Base-by-base conservation (phyloP, 2,888 invertebrate genomes). In the Willowsia nigromaculata region DNA sequence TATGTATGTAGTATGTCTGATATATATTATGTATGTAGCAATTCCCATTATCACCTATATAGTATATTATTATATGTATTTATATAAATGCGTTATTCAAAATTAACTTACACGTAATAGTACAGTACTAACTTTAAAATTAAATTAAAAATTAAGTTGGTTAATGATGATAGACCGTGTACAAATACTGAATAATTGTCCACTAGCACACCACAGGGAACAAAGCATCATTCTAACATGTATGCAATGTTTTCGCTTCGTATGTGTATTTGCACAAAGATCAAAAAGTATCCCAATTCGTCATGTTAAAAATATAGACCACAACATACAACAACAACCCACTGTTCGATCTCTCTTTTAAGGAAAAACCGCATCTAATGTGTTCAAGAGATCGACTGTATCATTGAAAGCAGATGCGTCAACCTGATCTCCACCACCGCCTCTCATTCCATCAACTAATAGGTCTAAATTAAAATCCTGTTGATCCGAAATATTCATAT, bases 181-280 rank as follows among this genome's bases (percentile, higher is more conserved):
- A 85, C 85, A 89, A 89, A 89, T 85, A 89, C 89, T 89, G 89
- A 89, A 85, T 89, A 84, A 89, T 85, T 89, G 80, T 85, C 89
- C 89, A 85, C 89, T 89, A 89, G 89, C 89, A 89, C 89, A 81
- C 89, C 85, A 85, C 89, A 50, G 59, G 80, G 68, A 84, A 81
- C 59, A n/a, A 80, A 80, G 59, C 59, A 80, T 80, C 80, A 37
- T 80, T 37, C 56, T 81, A n/a, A n/a, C 15, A 27, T 33, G 30
- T 76, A 83, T 76, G 83, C 71, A 88, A 22, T 56, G 22, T 50
- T 88, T 80, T 85, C 47, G 30, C 37, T 43, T 68, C 22, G 59
- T 80, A 80, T 80, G 56, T 37, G 59, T 80, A 80, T 80, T 80
- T 80, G 80, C 80, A 80, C 80, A 25, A 59, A 71, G 25, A 53